Base-by-base conservation (phyloP, 2,113 vertebrate genomes). In the Ageneiosus marmoratus region DNA sequence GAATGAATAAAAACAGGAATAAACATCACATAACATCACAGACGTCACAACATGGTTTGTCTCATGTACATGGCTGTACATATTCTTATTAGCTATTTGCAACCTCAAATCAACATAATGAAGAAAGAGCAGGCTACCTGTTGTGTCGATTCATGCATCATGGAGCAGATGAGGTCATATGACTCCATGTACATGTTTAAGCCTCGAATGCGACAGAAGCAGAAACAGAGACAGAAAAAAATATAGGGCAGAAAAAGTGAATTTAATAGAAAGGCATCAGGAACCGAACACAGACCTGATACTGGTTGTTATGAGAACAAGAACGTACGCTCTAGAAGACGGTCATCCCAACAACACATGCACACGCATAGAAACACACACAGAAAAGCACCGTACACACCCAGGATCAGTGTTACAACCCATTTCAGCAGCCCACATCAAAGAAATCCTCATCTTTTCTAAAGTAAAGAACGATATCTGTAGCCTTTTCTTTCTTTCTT, bases 181-280 rank as follows among this genome's bases (percentile, higher is more conserved):
- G 62, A 20, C 62, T 20, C 32, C 15, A 1, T 37, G 16, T 37
- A 63, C 13, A 62, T 12, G 12, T 56, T 56, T 58, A 3, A 58
- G 22, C 51, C 18, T 20, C 51, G 27, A 13, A 29, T 13, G 12
- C 63, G 63, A 29, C 41, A 46, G 44, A 70, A 32, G 51, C 53
- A 46, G 50, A 34, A 58, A 60, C 50, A 16, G 50, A 63, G 37
- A 27, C 69, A 2, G 15, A 48, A n/a, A n/a, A n/a, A 50, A 62
- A 18, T 44, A 34, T 8, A 12, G 29, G 27, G 15, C 63, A 86
- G 70, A 50, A 44, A 29, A 41, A 81, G 27, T 34, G 46, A 48
- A 20, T 86, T 84, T 87, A 87, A 87, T 84, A 87, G 79, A 87
- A 87, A 87, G 65, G 74, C 82, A 82, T 67, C 79, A 78, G 55